Percentiles rank a stretch among this genome's conserved stretches.
These are phyloP conservation scores for Macquaria australasica DNA, from an alignment of 2,113 vertebrate genomes.

Conservation along the genomic window DNA sequence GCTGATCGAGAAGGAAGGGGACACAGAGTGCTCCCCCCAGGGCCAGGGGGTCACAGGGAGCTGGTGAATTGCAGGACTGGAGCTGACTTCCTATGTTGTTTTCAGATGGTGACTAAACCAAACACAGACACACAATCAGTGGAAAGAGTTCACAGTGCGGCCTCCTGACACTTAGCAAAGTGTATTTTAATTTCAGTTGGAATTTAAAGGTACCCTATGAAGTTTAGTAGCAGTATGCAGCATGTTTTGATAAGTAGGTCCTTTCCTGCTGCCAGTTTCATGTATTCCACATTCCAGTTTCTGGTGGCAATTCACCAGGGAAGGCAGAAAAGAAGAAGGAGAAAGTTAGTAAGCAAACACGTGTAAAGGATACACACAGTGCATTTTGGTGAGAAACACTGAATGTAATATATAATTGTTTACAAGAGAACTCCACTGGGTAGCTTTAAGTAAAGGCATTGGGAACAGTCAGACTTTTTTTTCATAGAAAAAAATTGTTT, in stretches of 20 bases:
- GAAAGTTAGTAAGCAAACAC: background rate
- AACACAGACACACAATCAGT: constrained; percentile 21
- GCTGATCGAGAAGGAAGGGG: constrained; percentile 47
- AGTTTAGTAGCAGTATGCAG: too few species aligned
- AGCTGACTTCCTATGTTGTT: background rate
- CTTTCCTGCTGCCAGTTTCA: background rate
- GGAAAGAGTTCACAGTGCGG: constrained; percentile 5
- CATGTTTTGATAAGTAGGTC: background rate
- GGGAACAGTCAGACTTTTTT: background rate
- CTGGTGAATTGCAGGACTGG: background rate
- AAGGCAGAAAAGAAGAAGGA: background rate
- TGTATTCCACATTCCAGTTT: background rate
- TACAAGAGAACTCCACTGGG: background rate
- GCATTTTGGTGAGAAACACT: background rate
- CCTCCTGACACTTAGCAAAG: background rate
- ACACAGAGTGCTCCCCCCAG: background rate
- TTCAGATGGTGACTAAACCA: constrained; percentile 2
- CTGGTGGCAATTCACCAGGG: background rate
- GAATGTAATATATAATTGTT: background rate
- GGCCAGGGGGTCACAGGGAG: constrained; percentile 47
- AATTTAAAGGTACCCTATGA: background rate
- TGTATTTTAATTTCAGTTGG: background rate
- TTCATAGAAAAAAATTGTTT: too few species aligned
- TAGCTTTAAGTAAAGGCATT: background rate
- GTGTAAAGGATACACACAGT: background rate